Base-by-base conservation (phyloP, 1,140 invertebrate species). In the Apis florea region DNA sequence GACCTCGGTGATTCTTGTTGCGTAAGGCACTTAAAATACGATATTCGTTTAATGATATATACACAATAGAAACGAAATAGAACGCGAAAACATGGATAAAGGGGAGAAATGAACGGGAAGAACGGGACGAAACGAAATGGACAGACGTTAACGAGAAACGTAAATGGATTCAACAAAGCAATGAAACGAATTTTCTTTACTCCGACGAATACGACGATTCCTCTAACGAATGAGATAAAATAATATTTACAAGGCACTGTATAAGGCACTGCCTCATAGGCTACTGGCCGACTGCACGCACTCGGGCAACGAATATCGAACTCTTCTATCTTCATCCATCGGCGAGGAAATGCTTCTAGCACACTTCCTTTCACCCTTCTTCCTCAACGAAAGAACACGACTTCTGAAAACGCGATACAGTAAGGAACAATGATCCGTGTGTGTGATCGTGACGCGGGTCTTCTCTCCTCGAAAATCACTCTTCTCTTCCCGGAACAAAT, bases 1-100 rank as follows among this genome's bases (percentile, higher is more conserved):
- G 93, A 94, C 93, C 83, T 91, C 87, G 89, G 91, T 94, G 93
- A 94, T 94, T 93, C 91, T 93, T 94, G 93, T 93, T 94, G 93
- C 89, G 86, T 92, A 94, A 94, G 93, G 93, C 93, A 94, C 93
- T 94, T 94, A 93, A 92, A 90, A 90, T 85, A 91, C 79, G 79
- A 77, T 75, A 87, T 81, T 71, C 84, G 78, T 84, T 83, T 88
- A 87, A 87, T 68, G 13, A 53, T 91, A 91, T 90, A 31, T 90
- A 93, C 87, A 92, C n/a, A 69, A 69, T 51, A 51, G 15, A 40
- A 66, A 61, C 17, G 17, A 40, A 47, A 13, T 17, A n/a, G 26
- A 49, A 70, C 26, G 49, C 24, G 8, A 51, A 40, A 40, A 82
- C 19, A 13, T 8, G 47, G 31, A 24, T 53, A 51, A 71, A 68